These are phyloP conservation scores for Eilema sororculum DNA, from an alignment of 2,888 invertebrate genomes.

Conservation along the genomic window DNA sequence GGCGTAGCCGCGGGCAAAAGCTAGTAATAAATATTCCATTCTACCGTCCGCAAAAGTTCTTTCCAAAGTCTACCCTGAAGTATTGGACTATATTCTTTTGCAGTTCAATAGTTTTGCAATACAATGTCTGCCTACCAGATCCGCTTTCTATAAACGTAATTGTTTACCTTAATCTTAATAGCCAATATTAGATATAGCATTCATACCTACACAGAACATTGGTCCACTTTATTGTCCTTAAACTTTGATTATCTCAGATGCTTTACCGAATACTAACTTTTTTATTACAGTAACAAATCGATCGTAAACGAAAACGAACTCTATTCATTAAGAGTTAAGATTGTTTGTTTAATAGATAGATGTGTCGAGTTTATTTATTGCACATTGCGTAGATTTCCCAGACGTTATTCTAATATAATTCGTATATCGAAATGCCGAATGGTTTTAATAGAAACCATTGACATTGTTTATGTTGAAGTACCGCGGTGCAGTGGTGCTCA, in stretches of 20 bases:
- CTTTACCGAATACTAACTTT: slow-evolving; percentile 66
- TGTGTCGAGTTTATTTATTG: slow-evolving; percentile 74
- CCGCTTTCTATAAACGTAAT: not conserved
- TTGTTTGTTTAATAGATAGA: slow-evolving; percentile 22
- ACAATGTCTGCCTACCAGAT: not conserved
- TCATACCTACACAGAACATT: slow-evolving; percentile 27
- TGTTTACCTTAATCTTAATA: slow-evolving; percentile 14
- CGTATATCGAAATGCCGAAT: slow-evolving; percentile 82
- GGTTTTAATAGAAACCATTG: slow-evolving; percentile 83
- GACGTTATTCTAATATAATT: slow-evolving; percentile 77
- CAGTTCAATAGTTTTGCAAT: not conserved
- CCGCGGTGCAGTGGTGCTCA: slow-evolving; percentile 69
- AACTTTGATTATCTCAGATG: slow-evolving; percentile 72
- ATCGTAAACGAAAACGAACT: slow-evolving; percentile 47
- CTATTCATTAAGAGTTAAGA: slow-evolving; percentile 50
- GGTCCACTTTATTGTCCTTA: slow-evolving; percentile 63
- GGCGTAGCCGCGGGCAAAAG: no score
- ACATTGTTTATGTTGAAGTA: slow-evolving; percentile 84
- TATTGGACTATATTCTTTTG: no score
- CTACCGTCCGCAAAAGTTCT: no score
- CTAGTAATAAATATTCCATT: no score
- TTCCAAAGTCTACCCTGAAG: no score
- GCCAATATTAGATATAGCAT: slow-evolving; percentile 47
- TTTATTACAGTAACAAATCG: slow-evolving; percentile 28
- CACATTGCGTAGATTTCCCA: slow-evolving; percentile 80